phyloP scores from a whole-genome alignment of 2,888 invertebrate species.

The Plusia festucae region DNA sequence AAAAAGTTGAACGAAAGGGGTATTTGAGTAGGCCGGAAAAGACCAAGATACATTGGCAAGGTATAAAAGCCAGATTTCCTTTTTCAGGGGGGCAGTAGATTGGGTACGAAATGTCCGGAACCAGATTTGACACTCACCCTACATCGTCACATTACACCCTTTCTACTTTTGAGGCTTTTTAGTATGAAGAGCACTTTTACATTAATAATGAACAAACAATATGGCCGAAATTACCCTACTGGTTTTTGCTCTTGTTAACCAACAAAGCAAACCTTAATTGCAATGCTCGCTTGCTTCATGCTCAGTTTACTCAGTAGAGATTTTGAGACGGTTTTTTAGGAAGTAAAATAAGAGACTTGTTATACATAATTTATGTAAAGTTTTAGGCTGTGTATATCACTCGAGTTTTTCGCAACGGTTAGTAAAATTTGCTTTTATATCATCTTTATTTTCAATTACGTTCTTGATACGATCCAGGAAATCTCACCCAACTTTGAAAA shows the following conservation, averaged over 20 bases:
- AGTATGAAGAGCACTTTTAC: slow-evolving; percentile 60
- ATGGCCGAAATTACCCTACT: background rate
- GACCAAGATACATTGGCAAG: slow-evolving; percentile 61
- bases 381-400: too few species aligned
- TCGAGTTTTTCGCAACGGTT: too few species aligned
- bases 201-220: background rate
- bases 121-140: slow-evolving; percentile 81
- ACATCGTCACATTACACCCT: slow-evolving; percentile 78
- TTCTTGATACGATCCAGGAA: too few species aligned
- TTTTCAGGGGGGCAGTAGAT: slow-evolving; percentile 76
- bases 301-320: background rate
- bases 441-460: too few species aligned
- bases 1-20: slow-evolving; percentile 8
- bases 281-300: slow-evolving; percentile 1
- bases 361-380: background rate
- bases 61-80: slow-evolving; percentile 71
- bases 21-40: slow-evolving; percentile 15
- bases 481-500: too few species aligned
- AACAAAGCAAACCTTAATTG: background rate
- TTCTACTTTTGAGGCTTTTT: slow-evolving; percentile 63
- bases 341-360: background rate
- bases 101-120: slow-evolving; percentile 77
- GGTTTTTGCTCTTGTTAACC: background rate
- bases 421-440: too few species aligned
- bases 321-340: background rate